Conservation (phyloP, 2,797 vertebrate genomes). For the Hozukius guyotensis region DNA sequence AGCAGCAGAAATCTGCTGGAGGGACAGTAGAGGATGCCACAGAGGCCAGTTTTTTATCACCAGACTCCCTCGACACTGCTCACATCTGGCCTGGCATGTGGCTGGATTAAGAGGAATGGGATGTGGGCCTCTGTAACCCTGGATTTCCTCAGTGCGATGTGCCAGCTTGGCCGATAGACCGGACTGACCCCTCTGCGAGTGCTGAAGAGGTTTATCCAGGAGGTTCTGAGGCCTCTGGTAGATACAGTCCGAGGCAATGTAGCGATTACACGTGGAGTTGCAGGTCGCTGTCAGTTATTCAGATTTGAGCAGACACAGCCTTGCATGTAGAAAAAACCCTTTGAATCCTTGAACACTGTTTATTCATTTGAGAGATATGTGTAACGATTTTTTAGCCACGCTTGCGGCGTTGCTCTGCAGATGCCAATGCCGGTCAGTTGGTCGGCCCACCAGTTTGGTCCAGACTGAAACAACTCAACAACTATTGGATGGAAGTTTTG, state of each 20-base stretch:
- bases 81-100: conserved; percentile 32
- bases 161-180: neutral
- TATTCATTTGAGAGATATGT: neutral
- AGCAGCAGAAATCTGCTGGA: conserved; percentile 23
- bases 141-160: neutral
- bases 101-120: conserved; percentile 22
- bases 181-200: conserved; percentile 7
- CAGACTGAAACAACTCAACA: conserved; percentile 1
- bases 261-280: neutral
- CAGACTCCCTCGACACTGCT: neutral
- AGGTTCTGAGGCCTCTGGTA: neutral
- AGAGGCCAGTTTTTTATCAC: conserved; percentile 17
- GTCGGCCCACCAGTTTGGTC: neutral
- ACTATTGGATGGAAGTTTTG: neutral
- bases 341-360: neutral
- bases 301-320: neutral
- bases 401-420: neutral
- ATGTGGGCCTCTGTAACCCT: conserved; percentile 10
- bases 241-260: neutral
- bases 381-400: neutral
- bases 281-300: neutral
- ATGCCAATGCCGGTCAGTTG: neutral
- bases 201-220: conserved; percentile 6
- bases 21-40: conserved; percentile 15
- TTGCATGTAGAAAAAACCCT: neutral